phyloP scores from a whole-genome alignment of 2,113 vertebrate species.

The Sylvia atricapilla region DNA sequence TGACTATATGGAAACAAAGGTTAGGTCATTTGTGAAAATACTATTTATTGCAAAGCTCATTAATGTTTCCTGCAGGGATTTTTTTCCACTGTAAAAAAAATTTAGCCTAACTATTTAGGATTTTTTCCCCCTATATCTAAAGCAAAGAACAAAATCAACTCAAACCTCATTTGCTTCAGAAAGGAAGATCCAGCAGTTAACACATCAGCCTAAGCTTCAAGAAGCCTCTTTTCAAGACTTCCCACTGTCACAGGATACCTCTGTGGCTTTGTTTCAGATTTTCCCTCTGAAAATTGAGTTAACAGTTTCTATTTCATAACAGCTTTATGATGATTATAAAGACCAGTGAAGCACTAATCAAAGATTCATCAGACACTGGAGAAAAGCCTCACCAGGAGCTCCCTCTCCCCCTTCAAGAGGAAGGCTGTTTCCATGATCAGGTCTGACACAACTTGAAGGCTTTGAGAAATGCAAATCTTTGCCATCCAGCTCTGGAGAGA shows the following conservation, averaged over 20 bases:
- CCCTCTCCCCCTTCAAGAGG: background rate
- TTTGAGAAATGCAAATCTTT: background rate
- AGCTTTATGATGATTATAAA: constrained; percentile 12
- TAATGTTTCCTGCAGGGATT: background rate
- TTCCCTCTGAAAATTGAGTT: background rate
- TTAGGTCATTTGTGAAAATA: background rate
- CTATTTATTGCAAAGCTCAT: background rate
- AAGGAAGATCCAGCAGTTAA: background rate
- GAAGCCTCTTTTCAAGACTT: background rate
- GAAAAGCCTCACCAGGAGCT: background rate
- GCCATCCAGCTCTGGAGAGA: background rate
- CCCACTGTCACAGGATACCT: background rate
- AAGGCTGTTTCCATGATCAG: background rate
- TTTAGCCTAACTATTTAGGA: background rate
- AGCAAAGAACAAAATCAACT: background rate
- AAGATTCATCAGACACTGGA: background rate
- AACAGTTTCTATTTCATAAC: background rate
- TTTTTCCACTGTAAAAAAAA: background rate
- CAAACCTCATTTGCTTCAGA: background rate
- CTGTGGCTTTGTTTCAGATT: background rate
- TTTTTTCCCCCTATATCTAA: background rate
- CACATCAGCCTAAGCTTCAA: background rate
- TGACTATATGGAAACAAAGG: constrained; percentile 13
- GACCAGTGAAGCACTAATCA: background rate
- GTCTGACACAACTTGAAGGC: background rate